These are phyloP conservation scores for Heliocidaris tuberculata DNA, from an alignment of 35 echinoderm and acorn worm genomes.

Conservation along the genomic window DNA sequence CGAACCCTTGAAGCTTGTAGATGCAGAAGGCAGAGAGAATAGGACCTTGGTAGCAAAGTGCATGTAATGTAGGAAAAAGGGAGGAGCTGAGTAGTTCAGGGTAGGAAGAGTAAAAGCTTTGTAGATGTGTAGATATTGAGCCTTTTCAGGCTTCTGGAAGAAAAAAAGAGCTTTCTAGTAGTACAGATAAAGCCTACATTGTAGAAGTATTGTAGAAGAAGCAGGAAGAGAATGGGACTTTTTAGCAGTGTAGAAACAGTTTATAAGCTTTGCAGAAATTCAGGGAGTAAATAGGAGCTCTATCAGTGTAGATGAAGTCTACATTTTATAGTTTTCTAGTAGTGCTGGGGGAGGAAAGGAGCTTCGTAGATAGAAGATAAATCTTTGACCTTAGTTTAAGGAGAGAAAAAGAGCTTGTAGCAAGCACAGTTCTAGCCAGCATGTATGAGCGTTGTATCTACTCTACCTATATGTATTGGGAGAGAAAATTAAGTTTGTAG, in stretches of 20 bases:
- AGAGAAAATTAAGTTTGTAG: background rate
- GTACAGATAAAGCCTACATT: background rate
- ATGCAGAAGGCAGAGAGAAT: background rate
- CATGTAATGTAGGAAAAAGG: background rate
- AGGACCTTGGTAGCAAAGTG: background rate
- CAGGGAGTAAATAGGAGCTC: background rate
- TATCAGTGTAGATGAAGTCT: background rate
- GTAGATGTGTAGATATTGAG: background rate
- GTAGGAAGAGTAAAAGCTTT: background rate
- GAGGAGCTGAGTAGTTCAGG: background rate
- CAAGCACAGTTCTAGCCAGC: background rate
- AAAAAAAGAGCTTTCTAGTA: background rate
- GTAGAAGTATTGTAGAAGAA: background rate
- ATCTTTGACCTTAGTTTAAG: background rate
- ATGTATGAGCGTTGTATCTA: background rate
- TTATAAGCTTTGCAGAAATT: background rate
- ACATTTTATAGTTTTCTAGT: background rate
- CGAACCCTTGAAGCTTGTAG: background rate
- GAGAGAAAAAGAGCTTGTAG: background rate
- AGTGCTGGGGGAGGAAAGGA: background rate
- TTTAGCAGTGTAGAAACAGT: background rate
- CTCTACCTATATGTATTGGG: too few relatives aligned
- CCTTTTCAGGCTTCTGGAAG: background rate
- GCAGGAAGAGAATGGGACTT: background rate
- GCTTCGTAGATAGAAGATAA: background rate